Conservation (phyloP, 2,113 vertebrate species). For the Gobius niger region DNA sequence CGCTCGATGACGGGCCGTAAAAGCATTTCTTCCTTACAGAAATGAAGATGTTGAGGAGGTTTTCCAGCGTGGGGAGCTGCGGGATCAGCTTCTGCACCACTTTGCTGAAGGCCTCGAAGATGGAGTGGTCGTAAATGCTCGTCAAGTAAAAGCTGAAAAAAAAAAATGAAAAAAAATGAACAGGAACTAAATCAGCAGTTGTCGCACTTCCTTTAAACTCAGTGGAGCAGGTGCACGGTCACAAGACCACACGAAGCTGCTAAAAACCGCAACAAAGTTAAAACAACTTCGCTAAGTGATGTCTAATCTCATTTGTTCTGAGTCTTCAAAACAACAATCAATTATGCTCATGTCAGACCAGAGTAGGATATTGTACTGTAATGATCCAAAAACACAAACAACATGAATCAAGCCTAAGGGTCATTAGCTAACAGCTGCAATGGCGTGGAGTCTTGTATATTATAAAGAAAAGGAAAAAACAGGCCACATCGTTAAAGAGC, state of each 20-base stretch:
- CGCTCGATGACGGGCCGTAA: background rate
- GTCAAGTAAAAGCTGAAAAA: slow-evolving; percentile 95
- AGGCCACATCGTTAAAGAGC: background rate
- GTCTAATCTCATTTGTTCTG: background rate
- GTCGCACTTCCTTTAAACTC: slow-evolving; percentile 53
- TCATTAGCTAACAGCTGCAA: background rate
- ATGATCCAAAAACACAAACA: slow-evolving; percentile 9
- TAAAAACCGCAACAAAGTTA: background rate
- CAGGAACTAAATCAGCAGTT: slow-evolving; percentile 10
- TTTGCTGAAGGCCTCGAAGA: slow-evolving; percentile 99
- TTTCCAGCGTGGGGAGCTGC: slow-evolving; percentile 96
- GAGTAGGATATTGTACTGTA: background rate
- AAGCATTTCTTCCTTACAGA: slow-evolving; percentile 78
- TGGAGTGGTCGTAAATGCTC: slow-evolving; percentile 99
- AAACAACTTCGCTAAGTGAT: background rate
- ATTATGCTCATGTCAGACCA: background rate
- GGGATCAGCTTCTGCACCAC: slow-evolving; percentile 99
- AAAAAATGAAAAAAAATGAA: background rate
- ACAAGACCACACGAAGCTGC: background rate
- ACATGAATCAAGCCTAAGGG: slow-evolving; percentile 7
- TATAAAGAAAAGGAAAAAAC: background rate
- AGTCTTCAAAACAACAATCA: background rate
- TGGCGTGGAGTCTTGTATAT: background rate
- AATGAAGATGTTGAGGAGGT: slow-evolving; percentile 99
- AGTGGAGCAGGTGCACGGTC: slow-evolving; percentile 41